Percentiles rank a stretch among this genome's conserved stretches.
These are phyloP conservation scores for Heloderma charlesbogerti DNA, from an alignment of 2,113 vertebrate genomes.

Conservation along the genomic window DNA sequence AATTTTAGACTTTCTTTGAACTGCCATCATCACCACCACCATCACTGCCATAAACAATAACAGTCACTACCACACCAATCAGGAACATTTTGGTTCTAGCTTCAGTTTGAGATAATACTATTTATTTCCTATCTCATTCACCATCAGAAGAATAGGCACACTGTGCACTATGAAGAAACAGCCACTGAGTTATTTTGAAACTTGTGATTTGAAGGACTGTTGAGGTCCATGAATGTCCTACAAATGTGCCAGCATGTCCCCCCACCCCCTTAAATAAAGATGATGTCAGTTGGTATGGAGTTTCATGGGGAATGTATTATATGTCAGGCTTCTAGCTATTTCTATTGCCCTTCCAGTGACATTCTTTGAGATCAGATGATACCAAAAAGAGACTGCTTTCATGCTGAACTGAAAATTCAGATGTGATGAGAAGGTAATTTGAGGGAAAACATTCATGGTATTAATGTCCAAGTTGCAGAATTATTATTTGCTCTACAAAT, in stretches of 20 bases:
- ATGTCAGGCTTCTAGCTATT: constrained; percentile 40
- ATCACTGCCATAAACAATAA: background rate
- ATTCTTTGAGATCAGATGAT: constrained; percentile 14
- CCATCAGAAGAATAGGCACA: constrained; percentile 10
- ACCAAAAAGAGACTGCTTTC: constrained; percentile 15
- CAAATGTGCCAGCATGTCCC: constrained; percentile 33
- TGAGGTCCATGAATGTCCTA: constrained; percentile 6
- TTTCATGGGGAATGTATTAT: constrained; percentile 50
- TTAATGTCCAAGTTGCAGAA: background rate
- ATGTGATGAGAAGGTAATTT: background rate
- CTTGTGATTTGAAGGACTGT: constrained; percentile 23
- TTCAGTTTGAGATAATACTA: constrained; percentile 18
- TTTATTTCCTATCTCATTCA: constrained; percentile 3
- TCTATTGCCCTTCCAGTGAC: constrained; percentile 17
- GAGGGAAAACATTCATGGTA: background rate
- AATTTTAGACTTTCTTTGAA: background rate
- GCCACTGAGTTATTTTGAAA: constrained; percentile 23
- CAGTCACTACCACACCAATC: background rate
- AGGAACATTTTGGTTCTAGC: background rate
- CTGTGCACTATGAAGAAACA: background rate
- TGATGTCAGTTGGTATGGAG: constrained; percentile 45
- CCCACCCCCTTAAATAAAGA: constrained; percentile 42
- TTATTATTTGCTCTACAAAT: background rate
- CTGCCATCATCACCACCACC: background rate
- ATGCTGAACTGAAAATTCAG: background rate